phyloP scores from a whole-genome alignment of 2,888 invertebrate species.

The Idaea straminata region DNA sequence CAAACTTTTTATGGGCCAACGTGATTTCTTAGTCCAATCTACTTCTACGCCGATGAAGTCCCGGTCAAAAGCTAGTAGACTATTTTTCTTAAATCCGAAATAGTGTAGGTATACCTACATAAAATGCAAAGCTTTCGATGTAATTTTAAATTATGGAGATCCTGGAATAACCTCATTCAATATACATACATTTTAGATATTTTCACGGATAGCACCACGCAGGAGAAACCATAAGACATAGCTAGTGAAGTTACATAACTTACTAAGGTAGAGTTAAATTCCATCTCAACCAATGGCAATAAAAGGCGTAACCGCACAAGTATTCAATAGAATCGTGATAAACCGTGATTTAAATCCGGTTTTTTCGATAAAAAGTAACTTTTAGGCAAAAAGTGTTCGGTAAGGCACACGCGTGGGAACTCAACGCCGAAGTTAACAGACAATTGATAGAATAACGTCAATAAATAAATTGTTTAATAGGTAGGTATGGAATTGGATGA shows the following conservation, averaged over 20 bases:
- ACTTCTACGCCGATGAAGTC: too few relatives aligned
- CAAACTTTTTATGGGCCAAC: too few relatives aligned
- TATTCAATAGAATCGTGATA: constrained; percentile 45
- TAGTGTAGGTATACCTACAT: too few relatives aligned
- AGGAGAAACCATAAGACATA: background rate
- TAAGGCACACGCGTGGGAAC: constrained; percentile 79
- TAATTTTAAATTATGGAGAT: background rate
- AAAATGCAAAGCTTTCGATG: too few relatives aligned
- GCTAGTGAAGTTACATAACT: constrained; percentile 20
- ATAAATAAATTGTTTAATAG: constrained; percentile 34
- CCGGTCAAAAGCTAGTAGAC: too few relatives aligned
- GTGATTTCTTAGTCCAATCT: too few relatives aligned
- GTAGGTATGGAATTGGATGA: constrained; percentile 15
- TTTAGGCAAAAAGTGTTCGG: constrained; percentile 68
- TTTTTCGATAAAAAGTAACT: constrained; percentile 64
- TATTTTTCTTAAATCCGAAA: too few relatives aligned
- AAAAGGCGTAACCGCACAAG: constrained; percentile 42
- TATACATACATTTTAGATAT: background rate
- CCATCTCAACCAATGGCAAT: constrained; percentile 35
- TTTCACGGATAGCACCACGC: background rate
- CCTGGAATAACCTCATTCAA: background rate
- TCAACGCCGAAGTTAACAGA: constrained; percentile 6
- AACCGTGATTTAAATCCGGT: constrained; percentile 71
- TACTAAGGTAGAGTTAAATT: constrained; percentile 20
- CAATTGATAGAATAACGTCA: constrained; percentile 15